A percentile compares a stretch with the other conserved stretches of the same genome.
Evolutionary conservation across 2,888 invertebrate species (phyloP).

Genomic region (Himalopsyche tibetana): DNA sequence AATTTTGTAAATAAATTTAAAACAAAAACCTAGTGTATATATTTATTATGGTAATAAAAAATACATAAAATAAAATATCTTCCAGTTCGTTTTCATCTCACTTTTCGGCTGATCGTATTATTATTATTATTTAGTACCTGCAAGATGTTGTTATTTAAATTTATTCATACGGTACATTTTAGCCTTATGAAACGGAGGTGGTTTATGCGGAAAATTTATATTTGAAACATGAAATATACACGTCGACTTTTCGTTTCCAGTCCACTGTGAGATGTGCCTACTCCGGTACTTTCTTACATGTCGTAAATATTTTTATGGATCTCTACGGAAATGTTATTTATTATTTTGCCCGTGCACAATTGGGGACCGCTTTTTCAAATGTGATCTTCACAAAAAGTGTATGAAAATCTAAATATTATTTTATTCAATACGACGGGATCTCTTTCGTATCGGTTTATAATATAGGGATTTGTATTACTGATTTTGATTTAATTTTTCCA

Average conservation of each 20-base stretch:
- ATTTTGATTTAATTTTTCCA: too few species aligned
- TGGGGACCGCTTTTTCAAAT: background rate
- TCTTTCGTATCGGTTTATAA: too few species aligned
- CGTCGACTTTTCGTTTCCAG: slow-evolving; percentile 34
- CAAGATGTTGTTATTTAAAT: slow-evolving; percentile 27
- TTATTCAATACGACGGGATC: too few species aligned
- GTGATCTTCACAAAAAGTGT: background rate
- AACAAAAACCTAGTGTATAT: too few species aligned
- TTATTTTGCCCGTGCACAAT: slow-evolving; percentile 43
- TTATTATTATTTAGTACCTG: too few species aligned
- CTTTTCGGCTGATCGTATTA: too few species aligned
- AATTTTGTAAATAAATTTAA: too few species aligned
- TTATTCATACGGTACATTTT: slow-evolving; percentile 23
- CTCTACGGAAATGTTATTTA: slow-evolving; percentile 44
- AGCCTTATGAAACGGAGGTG: slow-evolving; percentile 6
- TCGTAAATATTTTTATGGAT: slow-evolving; percentile 46
- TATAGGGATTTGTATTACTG: too few species aligned
- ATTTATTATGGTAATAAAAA: too few species aligned
- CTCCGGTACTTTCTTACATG: slow-evolving; percentile 41
- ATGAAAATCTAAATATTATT: too few species aligned
- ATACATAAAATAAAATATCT: too few species aligned
- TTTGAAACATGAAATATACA: slow-evolving; percentile 35
- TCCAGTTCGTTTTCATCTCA: too few species aligned
- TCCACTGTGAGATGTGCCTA: slow-evolving; percentile 41
- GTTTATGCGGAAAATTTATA: slow-evolving; percentile 32